Evolutionary conservation across 1,140 invertebrate species (phyloP).

Genomic region (Drosophila malerkotliana): DNA sequence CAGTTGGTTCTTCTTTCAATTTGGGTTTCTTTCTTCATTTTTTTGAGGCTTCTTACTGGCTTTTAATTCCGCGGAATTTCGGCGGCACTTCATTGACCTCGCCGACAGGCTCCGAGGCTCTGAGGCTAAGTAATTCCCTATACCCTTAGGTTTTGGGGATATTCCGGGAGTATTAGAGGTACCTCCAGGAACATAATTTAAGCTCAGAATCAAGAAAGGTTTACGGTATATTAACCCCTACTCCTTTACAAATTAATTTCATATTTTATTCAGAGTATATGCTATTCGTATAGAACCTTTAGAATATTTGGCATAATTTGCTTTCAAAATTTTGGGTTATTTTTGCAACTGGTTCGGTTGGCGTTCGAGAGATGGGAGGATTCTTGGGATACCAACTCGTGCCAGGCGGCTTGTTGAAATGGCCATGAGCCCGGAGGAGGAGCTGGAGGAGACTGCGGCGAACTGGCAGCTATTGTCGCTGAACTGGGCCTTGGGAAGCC

Average conservation of each 20-base stretch:
- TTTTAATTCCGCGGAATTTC: slow-evolving; percentile 73
- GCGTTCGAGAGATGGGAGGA: slow-evolving; percentile 2
- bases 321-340: slow-evolving; percentile 35
- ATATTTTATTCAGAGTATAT: slow-evolving; percentile 15
- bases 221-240: no score
- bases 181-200: no score
- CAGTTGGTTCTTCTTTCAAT: slow-evolving; percentile 10
- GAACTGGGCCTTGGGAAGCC: slow-evolving; percentile 21
- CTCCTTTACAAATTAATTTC: not conserved
- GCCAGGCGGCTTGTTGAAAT: slow-evolving; percentile 46
- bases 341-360: slow-evolving; percentile 50
- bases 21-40: slow-evolving; percentile 9
- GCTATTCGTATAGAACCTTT: not conserved
- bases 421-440: slow-evolving; percentile 12
- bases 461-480: slow-evolving; percentile 36
- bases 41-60: slow-evolving; percentile 14
- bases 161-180: no score
- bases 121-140: slow-evolving; percentile 9
- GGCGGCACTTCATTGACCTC: slow-evolving; percentile 67
- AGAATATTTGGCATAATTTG: slow-evolving; percentile 11
- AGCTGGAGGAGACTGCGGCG: not conserved
- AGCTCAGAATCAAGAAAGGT: no score
- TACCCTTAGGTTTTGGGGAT: not conserved
- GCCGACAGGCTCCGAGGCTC: slow-evolving; percentile 41
- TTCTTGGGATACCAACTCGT: slow-evolving; percentile 63